Base-by-base conservation (phyloP, 1,140 invertebrate species). In the Pteromalus puparum region DNA sequence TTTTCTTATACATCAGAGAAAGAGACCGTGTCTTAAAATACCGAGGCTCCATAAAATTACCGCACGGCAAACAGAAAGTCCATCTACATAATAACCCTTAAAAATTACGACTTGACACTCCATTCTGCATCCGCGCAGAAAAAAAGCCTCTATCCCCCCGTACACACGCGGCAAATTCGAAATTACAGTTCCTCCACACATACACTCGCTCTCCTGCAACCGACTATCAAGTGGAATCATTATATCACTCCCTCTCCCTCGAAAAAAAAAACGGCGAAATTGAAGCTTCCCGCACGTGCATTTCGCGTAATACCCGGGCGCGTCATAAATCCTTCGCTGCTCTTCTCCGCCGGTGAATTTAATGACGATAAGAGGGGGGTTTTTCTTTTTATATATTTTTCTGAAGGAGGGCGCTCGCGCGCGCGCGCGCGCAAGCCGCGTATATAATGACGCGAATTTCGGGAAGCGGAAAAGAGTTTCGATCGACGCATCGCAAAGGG, bases 91-190 rank as follows among this genome's bases (percentile, higher is more conserved):
- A 61, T 61, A n/a, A 61, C 18, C 81, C 26, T 74, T 65, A 73
- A 82, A 48, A 65, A 74, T 82, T 65, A 75, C 28, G 48, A 73
- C 30, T 26, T 53, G 72, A 61, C 72, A 26, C 18, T 82, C 81
- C 26, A 67, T 75, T 46, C 18, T 26, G 26, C 67, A 18, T 48
- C 6, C 34, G 28, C 10, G 1, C 26, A 13, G 13, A 3, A 42
- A 65, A 75, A 74, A 65, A 26, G 48, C 48, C 9, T 21, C 53
- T 61, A 61, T n/a, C 12, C 9, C 65, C 48, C 21, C 68, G 79
- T 67, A 53, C 18, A 48, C 65, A 72, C 15, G 53, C 79, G 24
- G 68, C 53, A 70, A 15, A 46, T 28, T 81, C 15, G 24, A 74
- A 70, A 81, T 81, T 81, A 74, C 48, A 28, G n/a, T 48, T 30